Evolutionary conservation across 2,888 invertebrate species (phyloP).

Genomic region (Crocallis elinguaria): DNA sequence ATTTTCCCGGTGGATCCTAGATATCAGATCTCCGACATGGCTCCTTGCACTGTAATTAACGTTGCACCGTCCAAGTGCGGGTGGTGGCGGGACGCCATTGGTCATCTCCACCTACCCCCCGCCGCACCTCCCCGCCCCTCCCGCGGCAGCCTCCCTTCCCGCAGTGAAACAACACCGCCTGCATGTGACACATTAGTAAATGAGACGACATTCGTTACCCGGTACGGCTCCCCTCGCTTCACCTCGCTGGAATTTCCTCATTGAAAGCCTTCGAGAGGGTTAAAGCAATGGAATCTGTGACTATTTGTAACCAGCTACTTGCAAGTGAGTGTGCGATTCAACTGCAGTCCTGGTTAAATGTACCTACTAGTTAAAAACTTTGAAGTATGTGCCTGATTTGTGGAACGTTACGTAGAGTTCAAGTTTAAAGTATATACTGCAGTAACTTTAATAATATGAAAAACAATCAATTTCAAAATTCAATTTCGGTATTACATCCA

Average conservation of each 20-base stretch:
- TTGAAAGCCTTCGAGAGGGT: slow-evolving; percentile 53
- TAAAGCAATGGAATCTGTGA: slow-evolving; percentile 34
- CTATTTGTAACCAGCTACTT: slow-evolving; percentile 39
- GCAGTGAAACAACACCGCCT: slow-evolving; percentile 80
- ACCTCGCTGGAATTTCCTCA: slow-evolving; percentile 70
- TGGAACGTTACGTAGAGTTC: not conserved
- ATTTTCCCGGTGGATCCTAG: not conserved
- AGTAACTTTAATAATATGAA: too few species aligned
- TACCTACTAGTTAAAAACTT: slow-evolving; percentile 38
- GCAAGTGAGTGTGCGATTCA: slow-evolving; percentile 32
- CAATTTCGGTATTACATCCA: too few species aligned
- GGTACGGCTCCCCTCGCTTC: slow-evolving; percentile 59
- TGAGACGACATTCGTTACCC: slow-evolving; percentile 84
- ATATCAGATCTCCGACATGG: slow-evolving; percentile 35
- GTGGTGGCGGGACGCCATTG: slow-evolving; percentile 66
- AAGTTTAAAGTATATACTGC: too few species aligned
- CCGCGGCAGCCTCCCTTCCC: slow-evolving; percentile 41
- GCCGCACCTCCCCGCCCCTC: slow-evolving; percentile 33
- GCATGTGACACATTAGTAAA: slow-evolving; percentile 86
- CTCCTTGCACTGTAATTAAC: slow-evolving; percentile 68
- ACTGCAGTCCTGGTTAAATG: slow-evolving; percentile 29
- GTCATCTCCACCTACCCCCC: slow-evolving; percentile 58
- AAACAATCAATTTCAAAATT: too few species aligned
- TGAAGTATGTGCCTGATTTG: not conserved
- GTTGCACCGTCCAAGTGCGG: slow-evolving; percentile 63